Evolutionary conservation across 2,888 invertebrate species (phyloP), one percentile per base, ranked within the genome.

Genomic region (Leptopterna dolabrata): DNA sequence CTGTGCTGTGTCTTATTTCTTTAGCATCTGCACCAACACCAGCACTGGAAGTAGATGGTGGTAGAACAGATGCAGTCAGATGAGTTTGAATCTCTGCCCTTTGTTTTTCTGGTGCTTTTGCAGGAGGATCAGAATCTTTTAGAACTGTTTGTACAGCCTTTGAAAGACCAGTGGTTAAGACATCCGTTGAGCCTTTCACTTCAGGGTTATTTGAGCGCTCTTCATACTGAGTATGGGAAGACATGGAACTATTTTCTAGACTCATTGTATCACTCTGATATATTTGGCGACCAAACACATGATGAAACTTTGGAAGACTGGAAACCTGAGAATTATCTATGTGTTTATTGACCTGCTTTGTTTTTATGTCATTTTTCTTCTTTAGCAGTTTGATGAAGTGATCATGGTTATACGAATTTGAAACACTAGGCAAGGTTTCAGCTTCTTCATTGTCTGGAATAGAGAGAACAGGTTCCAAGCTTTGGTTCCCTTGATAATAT

Each of bases 231-330:
- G 91, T 90, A 76, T 91, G 91, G 81, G 91, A 90, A 14, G 90
- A 80, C 0, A 90, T 70, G 88, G 90, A 89, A 71, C 87, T 43
- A 88, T 89, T 89, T 89, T 87, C 87, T 87, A 90, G 76, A 87
- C 88, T 83, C 87, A 88, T 19, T 88, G 88, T 81, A 90, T 89
- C 36, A 89, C 90, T 43, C 90, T 91, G 87, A 91, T 91, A 95
- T 73, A 95, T 94, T 76, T 95, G 94, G 91, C 95, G 95, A 0
- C 96, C 95, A 91, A 96, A 96, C 0, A 95, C 96, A 92, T 96
- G 96, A 91, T 95, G 95, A 91, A 96, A 96, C 91, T 96, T 96
- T 2, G 96, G 96, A 88, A 96, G 92, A 85, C 93, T 93, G 13
- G 93, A 93, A 9, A 93, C 93, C 90, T 94, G 94, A 63, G 91